A percentile compares a stretch with the other conserved stretches of the same genome.
phyloP scores from a whole-genome alignment of 2,113 vertebrate species.

The Neomonachus schauinslandi region DNA sequence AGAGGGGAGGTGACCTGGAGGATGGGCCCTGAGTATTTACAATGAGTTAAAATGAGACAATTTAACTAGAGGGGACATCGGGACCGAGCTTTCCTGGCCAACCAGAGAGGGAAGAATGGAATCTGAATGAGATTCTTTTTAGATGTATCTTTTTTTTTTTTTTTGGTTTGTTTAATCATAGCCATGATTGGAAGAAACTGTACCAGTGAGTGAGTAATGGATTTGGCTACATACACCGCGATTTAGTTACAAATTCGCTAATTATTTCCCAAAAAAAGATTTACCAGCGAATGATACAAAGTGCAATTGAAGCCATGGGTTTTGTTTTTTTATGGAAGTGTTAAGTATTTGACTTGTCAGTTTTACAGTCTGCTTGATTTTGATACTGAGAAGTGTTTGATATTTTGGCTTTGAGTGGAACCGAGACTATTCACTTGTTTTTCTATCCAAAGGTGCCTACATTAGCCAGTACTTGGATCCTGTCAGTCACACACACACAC shows the following conservation, averaged over 20 bases:
- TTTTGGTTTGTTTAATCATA: background rate
- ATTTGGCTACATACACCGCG: background rate
- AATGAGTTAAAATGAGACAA: background rate
- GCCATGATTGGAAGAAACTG: conserved; percentile 9
- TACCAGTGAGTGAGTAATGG: conserved; percentile 36
- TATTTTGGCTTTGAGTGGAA: conserved; percentile 36
- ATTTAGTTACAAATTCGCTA: conserved; percentile 40
- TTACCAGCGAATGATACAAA: conserved; percentile 21
- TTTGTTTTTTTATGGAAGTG: background rate
- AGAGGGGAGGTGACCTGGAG: background rate
- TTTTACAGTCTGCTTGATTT: background rate
- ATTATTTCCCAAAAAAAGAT: background rate
- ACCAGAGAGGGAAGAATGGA: background rate
- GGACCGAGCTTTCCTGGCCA: background rate
- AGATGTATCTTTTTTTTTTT: background rate
- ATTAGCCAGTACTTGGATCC: background rate
- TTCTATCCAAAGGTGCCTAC: background rate
- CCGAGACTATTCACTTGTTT: background rate
- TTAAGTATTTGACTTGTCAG: background rate
- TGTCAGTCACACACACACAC: background rate
- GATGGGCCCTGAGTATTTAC: background rate
- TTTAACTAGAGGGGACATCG: background rate
- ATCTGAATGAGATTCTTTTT: background rate
- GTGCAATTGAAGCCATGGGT: background rate
- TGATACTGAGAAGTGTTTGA: background rate